Percentiles rank a stretch among this genome's conserved stretches.
phyloP scores from a whole-genome alignment of 2,113 vertebrate species.

The Pimephales promelas region DNA sequence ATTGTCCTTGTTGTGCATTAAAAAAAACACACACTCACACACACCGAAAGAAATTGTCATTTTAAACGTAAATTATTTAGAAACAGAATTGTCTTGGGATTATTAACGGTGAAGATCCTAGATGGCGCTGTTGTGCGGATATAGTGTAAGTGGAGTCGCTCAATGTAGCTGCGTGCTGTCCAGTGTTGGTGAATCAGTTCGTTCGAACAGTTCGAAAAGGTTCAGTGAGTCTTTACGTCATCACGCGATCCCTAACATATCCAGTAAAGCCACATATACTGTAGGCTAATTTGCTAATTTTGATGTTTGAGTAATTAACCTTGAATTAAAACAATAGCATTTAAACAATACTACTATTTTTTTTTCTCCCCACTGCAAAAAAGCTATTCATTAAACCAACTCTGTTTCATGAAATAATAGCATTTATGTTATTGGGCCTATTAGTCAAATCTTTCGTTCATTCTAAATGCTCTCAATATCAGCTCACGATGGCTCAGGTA shows the following conservation, averaged over 20 bases:
- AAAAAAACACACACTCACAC: too few relatives aligned
- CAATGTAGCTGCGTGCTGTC: background rate
- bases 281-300: too few relatives aligned
- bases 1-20: background rate
- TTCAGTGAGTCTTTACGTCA: background rate
- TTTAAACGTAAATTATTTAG: background rate
- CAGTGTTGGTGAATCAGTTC: background rate
- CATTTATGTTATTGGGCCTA: too few relatives aligned
- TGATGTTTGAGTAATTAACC: background rate
- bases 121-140: slow-evolving; percentile 53
- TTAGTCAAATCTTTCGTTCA: too few relatives aligned
- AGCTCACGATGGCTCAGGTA: too few relatives aligned
- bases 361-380: background rate
- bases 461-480: too few relatives aligned
- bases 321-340: background rate
- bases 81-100: background rate
- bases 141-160: background rate
- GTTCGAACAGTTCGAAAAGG: background rate
- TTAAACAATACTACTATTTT: background rate
- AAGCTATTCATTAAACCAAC: background rate
- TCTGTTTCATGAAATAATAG: too few relatives aligned
- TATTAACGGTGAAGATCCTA: background rate
- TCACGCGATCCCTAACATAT: background rate
- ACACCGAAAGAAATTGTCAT: background rate
- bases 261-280: background rate